Evolutionary conservation across 2,797 vertebrate genomes (phyloP).

Genomic region (Orestias chungarensis): DNA sequence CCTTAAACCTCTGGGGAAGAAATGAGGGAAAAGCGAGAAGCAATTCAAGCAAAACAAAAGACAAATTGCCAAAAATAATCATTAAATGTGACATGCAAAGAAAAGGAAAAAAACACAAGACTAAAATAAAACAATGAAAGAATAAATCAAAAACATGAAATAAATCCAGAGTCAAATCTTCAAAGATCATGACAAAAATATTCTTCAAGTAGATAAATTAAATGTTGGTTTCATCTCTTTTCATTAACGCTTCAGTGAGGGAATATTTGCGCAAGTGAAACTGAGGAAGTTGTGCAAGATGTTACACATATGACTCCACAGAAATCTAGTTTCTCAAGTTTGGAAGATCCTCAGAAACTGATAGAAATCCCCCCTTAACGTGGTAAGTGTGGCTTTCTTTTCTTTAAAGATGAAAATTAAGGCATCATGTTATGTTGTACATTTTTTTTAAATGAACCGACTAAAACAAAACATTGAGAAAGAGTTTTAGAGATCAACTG

Average conservation of each 20-base stretch:
- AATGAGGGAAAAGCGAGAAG: neutral
- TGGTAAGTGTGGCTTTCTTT: neutral
- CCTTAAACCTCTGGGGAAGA: neutral
- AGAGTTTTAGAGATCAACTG: neutral
- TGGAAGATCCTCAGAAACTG: neutral
- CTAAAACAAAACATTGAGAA: neutral
- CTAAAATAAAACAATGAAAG: neutral
- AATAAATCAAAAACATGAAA: neutral
- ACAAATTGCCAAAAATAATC: neutral
- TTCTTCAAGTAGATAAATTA: neutral
- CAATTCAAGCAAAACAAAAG: neutral
- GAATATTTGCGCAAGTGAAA: neutral
- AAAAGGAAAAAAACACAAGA: neutral
- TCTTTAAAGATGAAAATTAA: neutral
- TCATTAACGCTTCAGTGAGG: neutral
- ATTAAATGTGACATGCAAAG: neutral
- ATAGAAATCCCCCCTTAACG: neutral
- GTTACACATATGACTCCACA: neutral
- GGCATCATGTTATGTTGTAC: neutral
- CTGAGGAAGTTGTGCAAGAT: neutral
- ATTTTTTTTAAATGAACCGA: neutral
- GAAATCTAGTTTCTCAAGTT: neutral
- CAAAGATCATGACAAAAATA: neutral
- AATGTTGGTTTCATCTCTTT: neutral
- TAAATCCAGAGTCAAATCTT: neutral